A percentile compares a stretch with the other conserved stretches of the same genome.
These are phyloP conservation scores for Ctenopoma multispine DNA, from an alignment of 2,797 vertebrate genomes.

Conservation along the genomic window DNA sequence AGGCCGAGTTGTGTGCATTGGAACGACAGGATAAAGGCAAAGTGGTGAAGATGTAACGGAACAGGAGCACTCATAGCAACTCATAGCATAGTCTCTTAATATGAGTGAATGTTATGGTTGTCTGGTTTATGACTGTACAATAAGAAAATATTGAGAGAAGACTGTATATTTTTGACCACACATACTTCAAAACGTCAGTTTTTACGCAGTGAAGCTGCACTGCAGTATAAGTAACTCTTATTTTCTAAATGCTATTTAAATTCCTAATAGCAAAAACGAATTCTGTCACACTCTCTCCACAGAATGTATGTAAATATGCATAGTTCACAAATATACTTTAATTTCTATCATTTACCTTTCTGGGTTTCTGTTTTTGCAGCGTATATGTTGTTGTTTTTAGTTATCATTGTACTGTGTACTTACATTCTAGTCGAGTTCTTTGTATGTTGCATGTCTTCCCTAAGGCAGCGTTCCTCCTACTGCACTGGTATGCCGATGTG, in stretches of 20 bases:
- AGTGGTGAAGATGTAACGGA: conserved; percentile 56
- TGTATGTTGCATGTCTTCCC: conserved; percentile 57
- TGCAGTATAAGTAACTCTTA: not conserved
- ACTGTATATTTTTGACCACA: conserved; percentile 23
- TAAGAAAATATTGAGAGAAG: conserved; percentile 18
- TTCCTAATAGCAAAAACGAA: not conserved
- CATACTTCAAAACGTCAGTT: conserved; percentile 10
- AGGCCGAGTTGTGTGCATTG: conserved; percentile 47
- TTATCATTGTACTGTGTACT: conserved; percentile 20
- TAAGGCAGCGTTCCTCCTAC: conserved; percentile 70
- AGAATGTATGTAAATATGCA: not conserved
- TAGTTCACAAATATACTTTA: conserved; percentile 5
- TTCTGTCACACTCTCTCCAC: no score
- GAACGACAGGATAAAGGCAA: conserved; percentile 32
- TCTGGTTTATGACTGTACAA: conserved; percentile 26
- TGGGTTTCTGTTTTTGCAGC: not conserved
- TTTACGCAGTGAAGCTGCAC: conserved; percentile 6
- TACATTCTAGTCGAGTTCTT: conserved; percentile 37
- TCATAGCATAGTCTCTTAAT: conserved; percentile 30
- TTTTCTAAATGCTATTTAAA: conserved; percentile 13
- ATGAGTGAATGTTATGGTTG: conserved; percentile 33
- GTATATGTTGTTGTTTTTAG: conserved; percentile 7
- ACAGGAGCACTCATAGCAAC: conserved; percentile 52
- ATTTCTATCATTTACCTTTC: conserved; percentile 1
- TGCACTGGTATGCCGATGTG: conserved; percentile 66